Conservation (phyloP, 1,140 invertebrate genomes). For the Ptiloglossa arizonensis region DNA sequence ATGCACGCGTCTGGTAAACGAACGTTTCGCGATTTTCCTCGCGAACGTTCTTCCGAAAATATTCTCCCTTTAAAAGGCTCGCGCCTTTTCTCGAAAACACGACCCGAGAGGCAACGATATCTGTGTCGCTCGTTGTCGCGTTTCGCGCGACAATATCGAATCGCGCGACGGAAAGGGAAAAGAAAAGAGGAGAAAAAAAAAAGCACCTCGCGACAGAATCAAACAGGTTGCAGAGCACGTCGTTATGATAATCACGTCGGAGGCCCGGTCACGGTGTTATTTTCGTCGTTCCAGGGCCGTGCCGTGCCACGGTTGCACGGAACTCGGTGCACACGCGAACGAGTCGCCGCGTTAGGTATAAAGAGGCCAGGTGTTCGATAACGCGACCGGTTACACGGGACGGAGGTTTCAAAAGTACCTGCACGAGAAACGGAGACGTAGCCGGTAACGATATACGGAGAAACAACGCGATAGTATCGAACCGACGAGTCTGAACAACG, state of each 20-base stretch:
- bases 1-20: too few species aligned
- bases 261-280: conserved; percentile 12
- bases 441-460: not conserved
- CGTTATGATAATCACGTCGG: conserved; percentile 41
- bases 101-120: too few species aligned
- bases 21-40: too few species aligned
- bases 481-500: not conserved
- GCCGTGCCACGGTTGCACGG: not conserved
- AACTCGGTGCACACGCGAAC: not conserved
- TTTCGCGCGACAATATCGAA: not conserved
- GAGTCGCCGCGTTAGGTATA: not conserved
- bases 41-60: too few species aligned
- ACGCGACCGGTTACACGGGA: not conserved
- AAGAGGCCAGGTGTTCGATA: not conserved
- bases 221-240: conserved; percentile 44
- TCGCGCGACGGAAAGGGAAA: too few species aligned
- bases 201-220: conserved; percentile 8
- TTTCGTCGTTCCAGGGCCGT: not conserved
- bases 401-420: not conserved
- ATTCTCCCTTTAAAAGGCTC: too few species aligned
- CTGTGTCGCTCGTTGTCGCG: not conserved
- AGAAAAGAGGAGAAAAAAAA: too few species aligned
- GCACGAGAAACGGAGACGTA: not conserved
- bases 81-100: too few species aligned
- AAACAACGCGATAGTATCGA: conserved; percentile 18